Percentiles rank a stretch among this genome's conserved stretches.
Conservation (phyloP, 2,797 vertebrate genomes). For the Notoglanidium macrostoma region DNA sequence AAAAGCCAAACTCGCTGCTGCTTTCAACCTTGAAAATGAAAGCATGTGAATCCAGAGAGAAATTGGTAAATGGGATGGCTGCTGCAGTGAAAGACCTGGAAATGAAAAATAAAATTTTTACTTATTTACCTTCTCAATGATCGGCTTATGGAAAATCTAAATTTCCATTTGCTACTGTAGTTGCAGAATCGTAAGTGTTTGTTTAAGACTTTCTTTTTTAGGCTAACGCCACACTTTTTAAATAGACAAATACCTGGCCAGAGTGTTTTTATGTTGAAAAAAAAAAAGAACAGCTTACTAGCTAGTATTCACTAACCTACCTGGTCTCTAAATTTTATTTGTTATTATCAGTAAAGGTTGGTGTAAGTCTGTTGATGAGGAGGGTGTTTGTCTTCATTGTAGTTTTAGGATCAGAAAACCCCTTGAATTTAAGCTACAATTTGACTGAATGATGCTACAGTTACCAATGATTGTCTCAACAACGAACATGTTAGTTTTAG, state of each 20-base stretch:
- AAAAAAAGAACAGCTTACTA: background rate
- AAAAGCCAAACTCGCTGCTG: conserved; percentile 40
- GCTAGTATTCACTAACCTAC: background rate
- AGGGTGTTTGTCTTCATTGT: background rate
- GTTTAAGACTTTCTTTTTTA: background rate
- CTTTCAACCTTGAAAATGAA: conserved; percentile 65
- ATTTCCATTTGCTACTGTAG: background rate
- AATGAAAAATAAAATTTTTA: background rate
- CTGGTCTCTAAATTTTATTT: background rate
- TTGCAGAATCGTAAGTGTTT: background rate
- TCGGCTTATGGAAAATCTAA: background rate
- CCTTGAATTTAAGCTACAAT: background rate
- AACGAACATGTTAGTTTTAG: background rate
- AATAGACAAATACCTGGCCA: background rate
- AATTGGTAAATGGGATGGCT: background rate
- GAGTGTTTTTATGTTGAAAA: background rate
- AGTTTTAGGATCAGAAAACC: background rate
- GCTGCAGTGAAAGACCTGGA: conserved; percentile 6
- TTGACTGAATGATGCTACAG: background rate
- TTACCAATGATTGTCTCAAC: background rate
- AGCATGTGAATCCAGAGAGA: conserved; percentile 68
- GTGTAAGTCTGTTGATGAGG: background rate
- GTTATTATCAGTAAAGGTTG: background rate
- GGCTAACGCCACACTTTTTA: background rate
- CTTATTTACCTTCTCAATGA: background rate